Evolutionary conservation across 53 echinoderm and acorn worm species (phyloP), one percentile per base, ranked within the genome.

Genomic region (Antedon mediterranea): DNA sequence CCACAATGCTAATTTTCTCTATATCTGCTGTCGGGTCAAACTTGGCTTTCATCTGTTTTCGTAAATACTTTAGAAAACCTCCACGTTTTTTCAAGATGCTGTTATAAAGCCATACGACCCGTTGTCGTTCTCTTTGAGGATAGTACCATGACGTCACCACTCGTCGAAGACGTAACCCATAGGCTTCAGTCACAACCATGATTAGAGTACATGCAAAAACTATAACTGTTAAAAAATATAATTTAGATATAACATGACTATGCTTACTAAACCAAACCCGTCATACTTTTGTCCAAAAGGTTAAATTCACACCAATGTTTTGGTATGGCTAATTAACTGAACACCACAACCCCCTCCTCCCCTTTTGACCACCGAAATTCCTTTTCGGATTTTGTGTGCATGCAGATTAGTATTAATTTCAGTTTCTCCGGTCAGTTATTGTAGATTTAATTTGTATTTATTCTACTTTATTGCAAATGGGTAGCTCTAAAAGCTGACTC

Each of bases 81-180:
- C 92, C 92, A 30, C 92, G 86, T 30, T 84, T 85, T 34, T 84
- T 81, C 31, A 91, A 82, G 37, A 97, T 88, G 74, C 90, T 84
- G 30, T 85, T 83, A 70, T 97, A 97, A 30, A 97, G 82, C 90
- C 89, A 97, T 41, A 87, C 83, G 4, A 87, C 80, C 13, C 98
- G 78, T 32, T 82, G 84, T 30, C 81, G 85, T 73, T 92, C 92
- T 79, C 98, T 83, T 28, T 88, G 82, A 0, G 92, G 98, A 81
- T 92, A 97, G 85, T 90, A 90, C 73, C 81, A 86, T 31, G 92
- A 81, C 33, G 90, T 89, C 71, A 90, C 85, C 0, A 83, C 34
- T 0, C 88, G 85, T 13, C 98, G 89, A 0, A 97, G 80, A 13
- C 98, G 89, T 30, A 90, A 89, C 0, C 98, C 98, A 77, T 97